Conservation (phyloP, 23 tunicate genomes). For the Phallusia fumigata region DNA sequence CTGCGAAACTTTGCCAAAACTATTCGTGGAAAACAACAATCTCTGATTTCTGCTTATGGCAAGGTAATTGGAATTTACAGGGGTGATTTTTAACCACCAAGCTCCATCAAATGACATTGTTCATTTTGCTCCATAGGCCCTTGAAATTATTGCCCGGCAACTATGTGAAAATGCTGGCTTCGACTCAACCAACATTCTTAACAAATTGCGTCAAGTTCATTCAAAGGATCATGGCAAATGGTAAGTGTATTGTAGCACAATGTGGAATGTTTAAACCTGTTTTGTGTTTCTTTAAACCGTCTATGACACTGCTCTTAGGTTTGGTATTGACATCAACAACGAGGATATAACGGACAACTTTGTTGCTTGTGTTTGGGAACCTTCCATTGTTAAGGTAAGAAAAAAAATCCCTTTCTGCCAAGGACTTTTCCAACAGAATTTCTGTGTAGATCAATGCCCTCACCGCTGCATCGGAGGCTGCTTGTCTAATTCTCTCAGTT, state of each 20-base stretch:
- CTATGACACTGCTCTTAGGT: conserved; percentile 19
- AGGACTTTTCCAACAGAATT: too few species aligned
- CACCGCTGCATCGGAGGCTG: conserved; percentile 96
- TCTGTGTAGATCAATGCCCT: conserved; percentile 64
- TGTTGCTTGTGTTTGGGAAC: conserved; percentile 97
- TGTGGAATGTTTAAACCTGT: neutral
- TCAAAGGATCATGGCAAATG: conserved; percentile 61
- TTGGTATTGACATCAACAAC: conserved; percentile 94
- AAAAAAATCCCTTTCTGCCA: too few species aligned
- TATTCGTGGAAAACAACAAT: conserved; percentile 92
- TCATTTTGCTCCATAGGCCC: conserved; percentile 34
- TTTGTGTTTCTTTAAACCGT: neutral
- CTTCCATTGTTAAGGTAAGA: conserved; percentile 84
- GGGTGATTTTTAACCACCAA: neutral
- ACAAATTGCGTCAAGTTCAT: conserved; percentile 91
- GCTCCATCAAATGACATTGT: neutral
- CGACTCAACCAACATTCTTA: conserved; percentile 93
- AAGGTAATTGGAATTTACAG: conserved; percentile 24
- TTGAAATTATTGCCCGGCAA: conserved; percentile 88
- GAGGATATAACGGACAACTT: conserved; percentile 94
- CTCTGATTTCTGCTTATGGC: conserved; percentile 91
- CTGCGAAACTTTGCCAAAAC: conserved; percentile 84
- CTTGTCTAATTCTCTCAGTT: conserved; percentile 91
- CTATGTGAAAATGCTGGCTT: conserved; percentile 99
- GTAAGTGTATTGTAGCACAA: neutral